These are phyloP conservation scores for Grallaria varia DNA, from an alignment of 2,113 vertebrate genomes.

Conservation along the genomic window DNA sequence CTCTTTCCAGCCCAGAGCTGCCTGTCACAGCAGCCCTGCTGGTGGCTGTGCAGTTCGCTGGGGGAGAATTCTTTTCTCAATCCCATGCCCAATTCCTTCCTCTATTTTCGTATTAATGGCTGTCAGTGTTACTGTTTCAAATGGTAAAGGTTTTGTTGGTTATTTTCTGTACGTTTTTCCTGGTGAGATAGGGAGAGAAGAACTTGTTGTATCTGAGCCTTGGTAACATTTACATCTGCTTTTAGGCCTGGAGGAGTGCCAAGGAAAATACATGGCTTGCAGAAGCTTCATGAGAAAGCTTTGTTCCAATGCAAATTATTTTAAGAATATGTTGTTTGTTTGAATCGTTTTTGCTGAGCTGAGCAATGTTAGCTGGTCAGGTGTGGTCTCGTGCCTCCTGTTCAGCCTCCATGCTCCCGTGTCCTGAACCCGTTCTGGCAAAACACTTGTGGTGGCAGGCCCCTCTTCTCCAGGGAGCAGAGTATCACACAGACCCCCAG, in stretches of 20 bases:
- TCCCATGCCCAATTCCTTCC: background rate
- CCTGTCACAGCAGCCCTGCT: background rate
- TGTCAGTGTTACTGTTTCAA: background rate
- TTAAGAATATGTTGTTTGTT: background rate
- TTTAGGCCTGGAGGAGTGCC: constrained; percentile 40
- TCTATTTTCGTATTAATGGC: background rate
- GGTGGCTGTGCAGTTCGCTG: background rate
- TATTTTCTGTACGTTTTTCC: background rate
- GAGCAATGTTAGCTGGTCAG: background rate
- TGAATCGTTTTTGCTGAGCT: background rate
- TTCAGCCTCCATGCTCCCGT: accelerated
- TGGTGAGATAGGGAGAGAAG: background rate
- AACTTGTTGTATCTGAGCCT: background rate
- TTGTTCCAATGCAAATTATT: background rate
- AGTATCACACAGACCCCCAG: background rate
- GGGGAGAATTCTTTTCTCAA: background rate
- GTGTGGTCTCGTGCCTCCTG: background rate
- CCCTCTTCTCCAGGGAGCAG: background rate
- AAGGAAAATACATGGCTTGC: background rate
- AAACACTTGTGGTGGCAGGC: background rate
- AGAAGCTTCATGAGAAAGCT: constrained; percentile 25
- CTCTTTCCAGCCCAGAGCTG: background rate
- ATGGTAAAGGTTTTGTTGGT: background rate
- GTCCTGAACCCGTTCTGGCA: background rate
- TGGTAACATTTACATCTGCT: constrained; percentile 15